Evolutionary conservation across 2,113 vertebrate genomes (phyloP), one percentile per base, ranked within the genome.

Genomic region (Nothocercus nigrocapillus): DNA sequence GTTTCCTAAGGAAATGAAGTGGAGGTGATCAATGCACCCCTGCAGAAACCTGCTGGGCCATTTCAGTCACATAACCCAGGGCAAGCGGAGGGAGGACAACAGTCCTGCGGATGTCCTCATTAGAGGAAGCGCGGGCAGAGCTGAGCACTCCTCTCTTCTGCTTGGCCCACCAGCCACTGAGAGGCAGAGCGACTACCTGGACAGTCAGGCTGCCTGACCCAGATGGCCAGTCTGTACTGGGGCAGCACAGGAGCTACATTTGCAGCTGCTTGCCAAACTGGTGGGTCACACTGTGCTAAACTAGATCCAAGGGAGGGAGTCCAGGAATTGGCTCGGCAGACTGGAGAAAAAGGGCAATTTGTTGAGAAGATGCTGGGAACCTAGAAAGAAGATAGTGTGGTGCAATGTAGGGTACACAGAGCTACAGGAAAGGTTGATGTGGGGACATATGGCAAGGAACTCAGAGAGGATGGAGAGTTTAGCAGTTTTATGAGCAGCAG

Each of bases 311-410:
- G 77, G n/a, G 4, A 74, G 54, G 40, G 32, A 75, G 54, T 56
- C 8, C 16, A 30, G 56, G n/a, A 84, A 56, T 13, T 62, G n/a
- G 9, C 32, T 8, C 8, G 16, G 15, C 61, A 38, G 32, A 4
- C 27, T 1, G 1, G 15, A n/a, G n/a, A 56, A 56, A 40, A 30
- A 9, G 59, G 9, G 11, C 30, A 49, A 64, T 58, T 7, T 16
- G 7, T 19, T 62, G 66, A 77, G 38, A 45, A 68, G 58, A 38
- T n/a, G 13, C 3, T 85, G 13, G 38, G 44, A 80, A 11, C 1
- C 0, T 0, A 24, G 7, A 7, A 18, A 87, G 19, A 15, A 80
- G 67, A 51, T 1, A 1, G 11, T 45, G 21, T 47, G 47, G 20
- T 47, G 53, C 53, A 67, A 21, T 30, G 32, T 38, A 12, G 36